phyloP scores from a whole-genome alignment of 37 sponge, comb jelly and placozoan genomes.

The Crambe crambe region DNA sequence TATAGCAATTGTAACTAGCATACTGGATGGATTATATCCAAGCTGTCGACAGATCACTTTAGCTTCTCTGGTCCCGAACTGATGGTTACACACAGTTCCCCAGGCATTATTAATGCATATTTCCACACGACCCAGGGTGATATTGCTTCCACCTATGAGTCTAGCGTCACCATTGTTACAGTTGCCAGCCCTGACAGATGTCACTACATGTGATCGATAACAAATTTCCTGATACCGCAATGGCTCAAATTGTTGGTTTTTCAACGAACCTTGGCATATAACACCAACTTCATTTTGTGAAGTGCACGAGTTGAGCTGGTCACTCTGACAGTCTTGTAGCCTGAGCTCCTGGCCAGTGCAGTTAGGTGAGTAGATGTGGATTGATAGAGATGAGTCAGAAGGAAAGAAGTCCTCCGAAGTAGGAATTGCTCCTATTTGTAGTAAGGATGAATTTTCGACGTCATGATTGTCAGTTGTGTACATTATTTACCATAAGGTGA shows the following conservation, averaged over 20 bases:
- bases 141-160: constrained; percentile 6
- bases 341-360: background rate
- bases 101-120: constrained; percentile 45
- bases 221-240: too few species aligned
- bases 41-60: constrained; percentile 27
- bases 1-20: background rate
- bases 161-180: constrained; percentile 20
- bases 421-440: background rate
- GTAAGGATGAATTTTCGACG: background rate
- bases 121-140: constrained; percentile 15
- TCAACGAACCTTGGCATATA: background rate
- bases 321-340: background rate
- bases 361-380: background rate
- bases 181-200: background rate
- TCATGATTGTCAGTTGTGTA: background rate
- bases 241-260: too few species aligned
- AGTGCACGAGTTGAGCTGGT: background rate
- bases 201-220: background rate
- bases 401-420: background rate
- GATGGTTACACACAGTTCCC: constrained; percentile 23
- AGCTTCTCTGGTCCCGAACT: constrained; percentile 29
- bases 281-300: background rate
- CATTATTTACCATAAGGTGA: constrained; percentile 31
- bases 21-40: constrained; percentile 3
- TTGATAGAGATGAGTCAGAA: background rate